Base-by-base conservation (phyloP, 1,140 invertebrate species). In the Dolichoris vasculosae region DNA sequence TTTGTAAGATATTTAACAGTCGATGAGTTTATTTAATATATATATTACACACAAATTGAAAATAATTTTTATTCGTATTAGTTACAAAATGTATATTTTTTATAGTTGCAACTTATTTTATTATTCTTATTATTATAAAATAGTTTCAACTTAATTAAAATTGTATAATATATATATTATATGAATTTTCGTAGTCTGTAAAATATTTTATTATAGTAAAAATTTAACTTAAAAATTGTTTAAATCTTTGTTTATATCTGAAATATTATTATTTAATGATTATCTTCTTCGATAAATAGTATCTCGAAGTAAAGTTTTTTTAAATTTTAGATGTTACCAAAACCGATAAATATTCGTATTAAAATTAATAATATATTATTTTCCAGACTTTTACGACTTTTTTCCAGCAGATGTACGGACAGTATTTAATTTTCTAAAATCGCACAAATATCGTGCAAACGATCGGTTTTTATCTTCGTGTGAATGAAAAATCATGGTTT, bases 311-410 rank as follows among this genome's bases (percentile, higher is more conserved):
- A 64, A 26, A 73, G 3, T 73, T 43, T 26, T 73, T 38, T n/a
- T 0, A 4, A 9, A 38, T n/a, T 43, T 43, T 4, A 73, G 69
- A 26, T 43, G 20, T 73, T 38, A 26, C 9, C 13, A 2, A 73
- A 73, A 73, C 69, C 40, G 38, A 26, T 73, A 26, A 26, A 11
- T 2, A 71, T 71, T 71, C 17, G 23, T n/a, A 73, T 43, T 43
- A 13, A 73, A 73, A 73, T 73, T n/a, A 73, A 43, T 73, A 73
- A 73, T n/a, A 43, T 4, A 69, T 38, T 69, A 69, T 69, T 69
- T 20, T 38, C 15, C 38, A 69, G 38, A 38, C 67, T 69, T 69
- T 11, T 3, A 38, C 2, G 38, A 63, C 20, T 67, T 67, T 67
- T 51, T 67, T 32, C 30, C 32, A 32, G n/a, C 63, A 32, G 30